A percentile compares a stretch with the other conserved stretches of the same genome.
phyloP scores from a whole-genome alignment of 2,797 vertebrate genomes.

The Lophura swinhoii region DNA sequence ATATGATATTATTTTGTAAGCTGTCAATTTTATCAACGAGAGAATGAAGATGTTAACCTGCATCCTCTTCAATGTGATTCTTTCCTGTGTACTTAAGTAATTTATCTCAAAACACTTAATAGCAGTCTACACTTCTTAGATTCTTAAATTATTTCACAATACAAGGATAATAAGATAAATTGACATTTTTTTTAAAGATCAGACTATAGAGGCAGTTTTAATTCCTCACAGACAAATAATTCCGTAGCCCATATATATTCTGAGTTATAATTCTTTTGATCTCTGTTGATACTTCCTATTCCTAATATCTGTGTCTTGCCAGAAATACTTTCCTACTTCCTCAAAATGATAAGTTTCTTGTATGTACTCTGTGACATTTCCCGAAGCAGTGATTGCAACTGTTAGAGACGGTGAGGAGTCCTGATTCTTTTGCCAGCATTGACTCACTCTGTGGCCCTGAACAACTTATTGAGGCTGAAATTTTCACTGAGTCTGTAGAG shows the following conservation, averaged over 20 bases:
- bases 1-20: background rate
- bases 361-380: background rate
- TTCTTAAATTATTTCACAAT: background rate
- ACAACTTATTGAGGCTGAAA: background rate
- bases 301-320: background rate
- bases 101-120: background rate
- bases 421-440: background rate
- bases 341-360: background rate
- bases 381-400: background rate
- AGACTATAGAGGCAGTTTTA: background rate
- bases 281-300: background rate
- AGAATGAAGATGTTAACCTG: background rate
- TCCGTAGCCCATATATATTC: background rate
- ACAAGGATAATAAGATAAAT: background rate
- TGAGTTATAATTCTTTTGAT: slow-evolving; percentile 7
- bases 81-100: background rate
- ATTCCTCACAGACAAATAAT: background rate
- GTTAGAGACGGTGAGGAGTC: background rate
- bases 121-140: background rate
- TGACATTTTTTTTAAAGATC: background rate
- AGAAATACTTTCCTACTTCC: background rate
- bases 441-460: background rate
- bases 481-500: background rate
- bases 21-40: background rate
- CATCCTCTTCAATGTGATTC: background rate